phyloP scores from a whole-genome alignment of 2,113 vertebrate species.

The Isurus oxyrinchus region DNA sequence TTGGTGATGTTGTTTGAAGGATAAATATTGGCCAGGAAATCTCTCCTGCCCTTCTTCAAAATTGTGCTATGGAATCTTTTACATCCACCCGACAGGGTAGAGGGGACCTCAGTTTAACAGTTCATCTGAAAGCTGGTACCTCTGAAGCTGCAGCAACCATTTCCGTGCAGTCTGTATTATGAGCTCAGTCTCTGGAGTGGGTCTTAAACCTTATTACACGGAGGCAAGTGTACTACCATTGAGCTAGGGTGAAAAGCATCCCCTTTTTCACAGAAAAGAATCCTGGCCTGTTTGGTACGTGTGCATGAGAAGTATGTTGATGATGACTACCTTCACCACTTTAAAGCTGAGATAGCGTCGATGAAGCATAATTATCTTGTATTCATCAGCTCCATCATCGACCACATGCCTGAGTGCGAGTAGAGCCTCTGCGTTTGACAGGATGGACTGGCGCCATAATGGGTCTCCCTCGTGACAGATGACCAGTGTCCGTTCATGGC shows the following conservation, averaged over 20 bases:
- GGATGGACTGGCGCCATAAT: constrained; percentile 81
- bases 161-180: not conserved
- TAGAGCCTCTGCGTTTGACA: constrained; percentile 83
- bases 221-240: not conserved
- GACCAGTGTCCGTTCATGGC: constrained; percentile 81
- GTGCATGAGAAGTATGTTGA: not conserved
- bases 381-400: constrained; percentile 87
- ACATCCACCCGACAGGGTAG: not conserved
- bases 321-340: constrained; percentile 82
- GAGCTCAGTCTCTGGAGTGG: too few relatives aligned
- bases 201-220: not conserved
- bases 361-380: constrained; percentile 98
- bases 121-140: not conserved
- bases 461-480: constrained; percentile 96
- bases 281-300: not conserved
- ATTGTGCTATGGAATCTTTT: not conserved
- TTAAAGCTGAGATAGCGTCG: constrained; percentile 90
- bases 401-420: constrained; percentile 90
- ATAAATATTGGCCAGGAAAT: not conserved
- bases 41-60: not conserved
- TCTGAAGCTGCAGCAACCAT: not conserved
- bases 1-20: not conserved
- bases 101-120: not conserved
- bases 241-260: not conserved
- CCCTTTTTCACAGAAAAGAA: not conserved